A percentile compares a stretch with the other conserved stretches of the same genome.
Evolutionary conservation across 2,113 vertebrate species (phyloP).

Genomic region (Gobiocypris rarus): DNA sequence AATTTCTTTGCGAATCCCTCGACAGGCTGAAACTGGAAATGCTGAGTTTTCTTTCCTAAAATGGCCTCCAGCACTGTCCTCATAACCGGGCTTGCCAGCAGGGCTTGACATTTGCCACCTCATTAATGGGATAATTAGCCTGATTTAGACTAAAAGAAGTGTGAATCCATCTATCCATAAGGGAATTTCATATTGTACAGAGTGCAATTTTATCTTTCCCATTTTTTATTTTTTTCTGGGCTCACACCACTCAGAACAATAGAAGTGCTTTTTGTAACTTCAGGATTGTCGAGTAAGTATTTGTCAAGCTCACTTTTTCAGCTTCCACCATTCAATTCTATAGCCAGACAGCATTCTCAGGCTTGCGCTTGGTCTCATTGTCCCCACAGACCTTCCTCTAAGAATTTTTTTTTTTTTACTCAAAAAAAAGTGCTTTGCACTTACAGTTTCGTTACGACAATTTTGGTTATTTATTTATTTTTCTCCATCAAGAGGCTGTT

Average conservation of each 20-base stretch:
- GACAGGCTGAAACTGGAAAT: conserved; percentile 17
- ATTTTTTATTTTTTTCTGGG: background rate
- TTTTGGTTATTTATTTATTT: too few species aligned
- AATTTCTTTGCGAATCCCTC: conserved; percentile 2
- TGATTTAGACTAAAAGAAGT: conserved; percentile 59
- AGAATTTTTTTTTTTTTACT: background rate
- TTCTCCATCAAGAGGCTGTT: conserved; percentile 7
- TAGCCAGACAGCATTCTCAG: background rate
- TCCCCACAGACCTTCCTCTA: background rate
- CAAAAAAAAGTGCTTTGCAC: too few species aligned
- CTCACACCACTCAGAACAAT: conserved; percentile 36
- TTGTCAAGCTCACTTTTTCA: conserved; percentile 14
- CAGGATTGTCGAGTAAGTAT: conserved; percentile 36
- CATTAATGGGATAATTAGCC: conserved; percentile 75
- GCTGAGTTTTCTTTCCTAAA: conserved; percentile 43
- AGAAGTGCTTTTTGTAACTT: conserved; percentile 21
- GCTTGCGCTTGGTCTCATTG: background rate
- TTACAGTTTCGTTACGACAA: too few species aligned
- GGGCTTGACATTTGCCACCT: conserved; percentile 75
- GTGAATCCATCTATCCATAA: conserved; percentile 21
- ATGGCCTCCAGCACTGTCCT: conserved; percentile 51
- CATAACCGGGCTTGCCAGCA: conserved; percentile 58
- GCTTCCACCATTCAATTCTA: background rate
- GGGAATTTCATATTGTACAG: conserved; percentile 49
- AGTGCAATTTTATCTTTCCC: conserved; percentile 28